A percentile compares a stretch with the other conserved stretches of the same genome.
These are phyloP conservation scores for Oncorhynchus keta DNA, from an alignment of 2,113 vertebrate species.

Conservation along the genomic window DNA sequence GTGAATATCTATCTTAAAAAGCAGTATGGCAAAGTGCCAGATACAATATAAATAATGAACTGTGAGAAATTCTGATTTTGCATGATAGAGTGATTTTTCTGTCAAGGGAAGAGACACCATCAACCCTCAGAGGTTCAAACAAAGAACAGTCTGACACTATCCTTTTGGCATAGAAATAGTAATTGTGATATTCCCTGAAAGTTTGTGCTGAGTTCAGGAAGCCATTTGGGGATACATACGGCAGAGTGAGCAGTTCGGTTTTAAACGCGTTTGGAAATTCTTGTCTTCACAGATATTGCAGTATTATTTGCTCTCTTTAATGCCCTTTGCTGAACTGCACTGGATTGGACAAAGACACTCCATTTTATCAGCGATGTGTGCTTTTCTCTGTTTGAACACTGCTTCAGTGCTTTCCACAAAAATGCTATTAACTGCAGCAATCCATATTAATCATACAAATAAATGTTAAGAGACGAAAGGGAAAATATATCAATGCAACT, in stretches of 20 bases:
- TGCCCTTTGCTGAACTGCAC: background rate
- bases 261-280: background rate
- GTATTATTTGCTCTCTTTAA: background rate
- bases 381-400: background rate
- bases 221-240: background rate
- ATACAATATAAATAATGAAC: too few species aligned
- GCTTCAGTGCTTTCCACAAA: background rate
- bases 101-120: background rate
- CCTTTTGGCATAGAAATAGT: background rate
- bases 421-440: constrained; percentile 19
- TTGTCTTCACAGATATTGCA: background rate
- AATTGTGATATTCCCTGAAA: too few species aligned
- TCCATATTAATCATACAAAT: constrained; percentile 19
- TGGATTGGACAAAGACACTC: too few species aligned
- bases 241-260: background rate
- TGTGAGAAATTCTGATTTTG: too few species aligned
- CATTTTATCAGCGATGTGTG: background rate
- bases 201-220: background rate
- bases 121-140: background rate
- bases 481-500: constrained; percentile 3
- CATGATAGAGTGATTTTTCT: too few species aligned
- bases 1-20: too few species aligned
- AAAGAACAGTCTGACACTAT: background rate
- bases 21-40: background rate
- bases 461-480: constrained; percentile 8